Base-by-base conservation (phyloP, 2,797 vertebrate species). In the Labroides dimidiatus region DNA sequence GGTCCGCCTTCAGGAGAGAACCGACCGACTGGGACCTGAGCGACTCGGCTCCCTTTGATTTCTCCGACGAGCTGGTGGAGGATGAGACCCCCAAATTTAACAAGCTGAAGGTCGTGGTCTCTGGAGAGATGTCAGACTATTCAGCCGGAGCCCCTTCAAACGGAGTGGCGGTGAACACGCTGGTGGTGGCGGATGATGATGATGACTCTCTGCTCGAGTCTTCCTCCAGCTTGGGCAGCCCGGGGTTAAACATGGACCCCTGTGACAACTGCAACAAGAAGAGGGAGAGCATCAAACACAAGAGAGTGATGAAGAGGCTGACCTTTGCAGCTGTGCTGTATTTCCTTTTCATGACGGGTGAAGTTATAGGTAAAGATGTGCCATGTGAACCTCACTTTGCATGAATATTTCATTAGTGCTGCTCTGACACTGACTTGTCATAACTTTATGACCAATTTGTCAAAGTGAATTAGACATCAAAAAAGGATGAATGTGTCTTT, bases 341-440 rank as follows among this genome's bases (percentile, higher is more conserved):
- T 78, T 92, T 96, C 15, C 90, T 98, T 24, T 99, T 99, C 84
- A 99, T 99, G 96, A 88, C 93, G 0, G 97, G 95, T 5, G 98
- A 99, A 84, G 95, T 99, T 17, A 75, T 98, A 77, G 98, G 98
- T 99, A 93, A 96, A 95, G 4, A 14, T n/a, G 2, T 19, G 11
- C 20, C 19, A 15, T 23, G 23, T 37, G 3, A 33, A 5, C 11
- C 19, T 42, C 43, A 16, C 8, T 21, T 10, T 17, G 9, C 9
- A 43, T 6, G 0, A 12, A 20, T 39, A 4, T 36, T 67, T 52
- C 51, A n/a, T 44, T 16, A 27, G 5, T 6, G 19, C 20, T 36
- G 23, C 19, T 43, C 33, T 13, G 2, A 33, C 23, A 43, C 13
- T 4, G 21, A 19, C 17, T 15, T 24, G 2, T 41, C 23, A 24